A percentile compares a stretch with the other conserved stretches of the same genome.
Evolutionary conservation across 2,797 vertebrate species (phyloP).

Genomic region (Chelidonichthys spinosus): DNA sequence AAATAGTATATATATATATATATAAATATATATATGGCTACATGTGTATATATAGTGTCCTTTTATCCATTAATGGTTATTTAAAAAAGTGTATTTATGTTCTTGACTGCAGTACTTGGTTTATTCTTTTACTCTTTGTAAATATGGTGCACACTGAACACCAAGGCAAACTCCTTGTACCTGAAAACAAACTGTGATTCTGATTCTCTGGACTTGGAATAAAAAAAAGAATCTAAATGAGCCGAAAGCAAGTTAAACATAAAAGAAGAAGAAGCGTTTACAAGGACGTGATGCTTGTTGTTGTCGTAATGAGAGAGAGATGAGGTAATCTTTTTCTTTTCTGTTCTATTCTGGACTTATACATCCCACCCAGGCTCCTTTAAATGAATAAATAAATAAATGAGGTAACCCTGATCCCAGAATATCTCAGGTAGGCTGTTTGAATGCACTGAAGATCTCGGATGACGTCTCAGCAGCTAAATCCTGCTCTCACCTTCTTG

Average conservation of each 20-base stretch:
- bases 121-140: too few relatives aligned
- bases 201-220: too few relatives aligned
- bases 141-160: too few relatives aligned
- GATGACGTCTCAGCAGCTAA: conserved; percentile 46
- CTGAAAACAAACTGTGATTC: too few relatives aligned
- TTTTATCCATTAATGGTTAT: too few relatives aligned
- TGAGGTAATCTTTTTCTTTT: conserved; percentile 47
- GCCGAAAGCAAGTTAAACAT: neutral
- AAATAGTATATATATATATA: too few relatives aligned
- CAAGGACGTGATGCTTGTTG: neutral
- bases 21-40: too few relatives aligned
- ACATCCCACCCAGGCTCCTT: conserved; percentile 45
- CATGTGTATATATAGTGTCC: too few relatives aligned
- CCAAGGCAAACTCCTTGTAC: too few relatives aligned
- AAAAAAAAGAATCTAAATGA: too few relatives aligned
- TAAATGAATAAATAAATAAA: neutral
- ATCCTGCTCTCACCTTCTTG: conserved; percentile 90
- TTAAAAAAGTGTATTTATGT: too few relatives aligned
- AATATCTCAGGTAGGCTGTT: conserved; percentile 53
- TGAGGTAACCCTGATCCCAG: conserved; percentile 62
- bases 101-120: too few relatives aligned
- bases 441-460: conserved; percentile 28
- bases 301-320: conserved; percentile 5
- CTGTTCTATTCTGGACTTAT: conserved; percentile 49
- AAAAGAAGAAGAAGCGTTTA: neutral